Conservation (phyloP, 2,888 invertebrate species). For the Drosophila suboccidentalis region DNA sequence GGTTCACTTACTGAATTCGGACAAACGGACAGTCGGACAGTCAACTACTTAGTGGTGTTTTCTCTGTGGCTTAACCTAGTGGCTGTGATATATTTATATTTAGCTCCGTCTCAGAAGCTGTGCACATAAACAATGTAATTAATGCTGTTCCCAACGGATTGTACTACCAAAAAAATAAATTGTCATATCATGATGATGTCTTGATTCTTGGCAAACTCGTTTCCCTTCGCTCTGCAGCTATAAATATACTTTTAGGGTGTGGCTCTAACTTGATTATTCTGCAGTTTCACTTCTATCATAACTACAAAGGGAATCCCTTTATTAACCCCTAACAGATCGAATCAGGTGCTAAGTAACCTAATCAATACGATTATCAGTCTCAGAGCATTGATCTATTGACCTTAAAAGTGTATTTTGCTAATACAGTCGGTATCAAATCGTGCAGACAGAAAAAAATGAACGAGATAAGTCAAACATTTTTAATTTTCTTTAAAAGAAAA, state of each 20-base stretch:
- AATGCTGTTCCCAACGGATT: conserved; percentile 4
- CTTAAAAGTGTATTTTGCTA: not conserved
- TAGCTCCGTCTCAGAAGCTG: conserved; percentile 14
- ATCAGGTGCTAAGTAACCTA: not conserved
- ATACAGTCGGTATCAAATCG: too few species aligned
- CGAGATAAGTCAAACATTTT: too few species aligned
- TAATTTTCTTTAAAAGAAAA: too few species aligned
- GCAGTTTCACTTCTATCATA: not conserved
- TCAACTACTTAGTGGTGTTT: not conserved
- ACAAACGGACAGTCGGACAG: not conserved
- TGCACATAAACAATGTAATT: not conserved
- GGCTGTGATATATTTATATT: conserved; percentile 34
- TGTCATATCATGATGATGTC: conserved; percentile 34
- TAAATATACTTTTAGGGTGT: not conserved
- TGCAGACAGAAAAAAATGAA: too few species aligned
- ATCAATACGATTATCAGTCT: not conserved
- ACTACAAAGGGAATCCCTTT: not conserved
- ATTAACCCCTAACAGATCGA: not conserved
- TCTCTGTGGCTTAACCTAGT: not conserved
- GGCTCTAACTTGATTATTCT: not conserved
- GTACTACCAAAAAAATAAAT: conserved; percentile 20
- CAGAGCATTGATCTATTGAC: conserved; percentile 10
- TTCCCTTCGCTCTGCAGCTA: conserved; percentile 1
- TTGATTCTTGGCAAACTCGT: conserved; percentile 18
- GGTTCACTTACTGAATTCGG: conserved; percentile 18